Evolutionary conservation across 2,888 invertebrate species (phyloP), one percentile per base, ranked within the genome.

Genomic region (Polydesmus complanatus): DNA sequence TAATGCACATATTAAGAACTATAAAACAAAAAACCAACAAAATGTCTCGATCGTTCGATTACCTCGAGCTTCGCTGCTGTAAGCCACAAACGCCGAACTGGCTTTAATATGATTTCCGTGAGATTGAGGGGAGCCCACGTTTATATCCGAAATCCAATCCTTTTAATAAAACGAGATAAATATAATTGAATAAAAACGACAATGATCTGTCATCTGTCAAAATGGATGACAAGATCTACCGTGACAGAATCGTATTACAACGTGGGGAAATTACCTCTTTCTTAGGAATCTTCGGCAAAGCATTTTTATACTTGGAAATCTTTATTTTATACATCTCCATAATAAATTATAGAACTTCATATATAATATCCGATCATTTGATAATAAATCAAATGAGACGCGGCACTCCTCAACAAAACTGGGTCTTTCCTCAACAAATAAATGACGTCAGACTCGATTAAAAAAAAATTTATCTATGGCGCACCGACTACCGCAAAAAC

Each of bases 281-380:
- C 74, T 94, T 95, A 49, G 94, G 93, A 70, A 92, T 86, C 71
- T 93, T 92, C 52, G 95, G 93, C 67, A 91, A 87, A 65, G 95
- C 92, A 85, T 96, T 96, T 82, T 95, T 96, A 77, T 91, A 96
- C 77, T 96, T 96, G 65, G 94, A 94, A 73, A 92, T 91, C 80
- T 95, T 94, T 78, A 95, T 95, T 77, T 93, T 63, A 62, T 66
- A 66, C 67, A 67, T 67, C 37, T 37, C 37, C 37, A 37, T 37
- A 14, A 14, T 37, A 37, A 19, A 18, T 61, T 14, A 5, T 23
- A 21, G 14, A 54, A 11, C n/a, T 19, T 52, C 5, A 22, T n/a
- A n/a, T n/a, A n/a, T n/a, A n/a, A n/a, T n/a, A n/a, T n/a, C n/a
- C n/a, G n/a, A n/a, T 53, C 53, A 23, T 53, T 53, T 53, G 37